A percentile compares a stretch with the other conserved stretches of the same genome.
These are phyloP conservation scores for Pogonus chalceus DNA, from an alignment of 1,140 invertebrate genomes.

Conservation along the genomic window DNA sequence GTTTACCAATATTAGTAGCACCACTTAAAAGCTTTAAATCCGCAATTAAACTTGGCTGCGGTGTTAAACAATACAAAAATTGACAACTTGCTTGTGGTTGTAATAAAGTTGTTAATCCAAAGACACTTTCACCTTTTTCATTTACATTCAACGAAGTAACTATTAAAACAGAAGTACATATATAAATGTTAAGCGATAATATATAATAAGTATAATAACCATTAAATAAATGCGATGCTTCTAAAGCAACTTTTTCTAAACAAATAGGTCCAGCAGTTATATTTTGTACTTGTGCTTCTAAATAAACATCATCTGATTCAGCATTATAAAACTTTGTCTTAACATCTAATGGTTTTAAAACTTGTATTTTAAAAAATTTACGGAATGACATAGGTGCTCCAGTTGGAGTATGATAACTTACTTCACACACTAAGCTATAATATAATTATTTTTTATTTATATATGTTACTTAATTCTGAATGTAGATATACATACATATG, in stretches of 20 bases:
- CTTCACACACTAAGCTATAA: conserved; percentile 87
- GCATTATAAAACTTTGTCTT: conserved; percentile 98
- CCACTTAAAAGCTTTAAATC: conserved; percentile 68
- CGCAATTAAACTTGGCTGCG: conserved; percentile 58
- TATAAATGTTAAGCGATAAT: neutral
- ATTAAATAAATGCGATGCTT: conserved; percentile 81
- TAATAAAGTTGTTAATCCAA: conserved; percentile 75
- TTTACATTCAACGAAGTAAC: conserved; percentile 56
- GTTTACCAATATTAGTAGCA: conserved; percentile 86
- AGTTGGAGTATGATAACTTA: conserved; percentile 69
- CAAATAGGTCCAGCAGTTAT: conserved; percentile 81
- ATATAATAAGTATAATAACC: conserved; percentile 35
- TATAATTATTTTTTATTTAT: conserved; percentile 12
- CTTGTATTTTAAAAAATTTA: conserved; percentile 98
- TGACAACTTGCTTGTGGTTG: conserved; percentile 72
- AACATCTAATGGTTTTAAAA: conserved; percentile 93
- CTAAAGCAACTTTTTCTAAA: conserved; percentile 83
- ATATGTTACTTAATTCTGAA: neutral
- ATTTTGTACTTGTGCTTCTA: conserved; percentile 96
- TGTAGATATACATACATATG: conserved; percentile 61
- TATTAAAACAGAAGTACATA: conserved; percentile 25
- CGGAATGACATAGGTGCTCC: conserved; percentile 68
- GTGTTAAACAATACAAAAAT: conserved; percentile 86
- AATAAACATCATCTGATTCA: conserved; percentile 92
- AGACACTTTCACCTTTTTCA: conserved; percentile 58